Base-by-base conservation (phyloP, 2,888 invertebrate species). In the Melipona bicolor region DNA sequence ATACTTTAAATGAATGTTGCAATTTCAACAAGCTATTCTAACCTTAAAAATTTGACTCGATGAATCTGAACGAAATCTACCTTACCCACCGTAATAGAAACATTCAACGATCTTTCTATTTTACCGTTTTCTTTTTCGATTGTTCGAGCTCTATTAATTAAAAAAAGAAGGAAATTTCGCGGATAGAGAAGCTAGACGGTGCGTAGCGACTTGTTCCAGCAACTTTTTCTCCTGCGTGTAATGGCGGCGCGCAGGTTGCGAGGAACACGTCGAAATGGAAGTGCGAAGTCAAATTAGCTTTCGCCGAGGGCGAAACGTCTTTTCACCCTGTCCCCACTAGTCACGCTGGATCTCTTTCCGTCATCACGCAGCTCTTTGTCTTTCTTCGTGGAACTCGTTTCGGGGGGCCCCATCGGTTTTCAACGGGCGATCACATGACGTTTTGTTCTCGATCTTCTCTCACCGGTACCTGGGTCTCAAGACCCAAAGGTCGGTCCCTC, bases 361-460 rank as follows among this genome's bases (percentile, higher is more conserved):
- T 83, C 62, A 77, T 82, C 80, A 81, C 68, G 61, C 50, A 27
- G 49, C 56, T 83, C 86, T 89, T 88, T 86, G 84, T 89, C 86
- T 89, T 79, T 87, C 83, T 89, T 87, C 88, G 67, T 79, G 88
- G 87, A 89, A 89, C 88, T 88, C 85, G 88, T 89, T 89, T 89
- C 77, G 77, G 85, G 64, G 78, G 64, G 52, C 81, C 64, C 72
- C 75, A 68, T 75, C 77, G 78, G 61, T 62, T 83, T 83, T 81
- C 70, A 79, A 79, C 78, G 6, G 36, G 21, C 67, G 71, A 81
- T 54, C 11, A 79, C 80, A 69, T 75, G 49, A 50, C 77, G 71
- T 81, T 82, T 73, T 64, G 76, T 62, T 86, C 59, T 64, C 54
- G 19, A 59, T 59, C 19, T 64, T 24, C 73, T 11, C 50, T 52